Percentiles rank a stretch among this genome's conserved stretches.
These are phyloP conservation scores for Cosmia trapezina DNA, from an alignment of 2,888 invertebrate genomes.

Conservation along the genomic window DNA sequence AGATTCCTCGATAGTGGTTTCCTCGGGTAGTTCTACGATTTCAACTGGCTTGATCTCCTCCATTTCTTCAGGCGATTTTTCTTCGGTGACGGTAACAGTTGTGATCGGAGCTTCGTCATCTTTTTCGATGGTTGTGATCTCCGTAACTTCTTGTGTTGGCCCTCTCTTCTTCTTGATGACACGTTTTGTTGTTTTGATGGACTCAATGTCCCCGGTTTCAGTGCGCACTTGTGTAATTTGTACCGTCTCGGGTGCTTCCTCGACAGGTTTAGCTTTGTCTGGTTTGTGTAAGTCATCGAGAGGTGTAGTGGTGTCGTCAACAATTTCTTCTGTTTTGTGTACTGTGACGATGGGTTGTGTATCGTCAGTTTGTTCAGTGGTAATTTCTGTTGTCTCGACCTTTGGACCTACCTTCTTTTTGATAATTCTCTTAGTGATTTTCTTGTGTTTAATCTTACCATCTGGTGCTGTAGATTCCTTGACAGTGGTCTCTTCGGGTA, in stretches of 20 bases:
- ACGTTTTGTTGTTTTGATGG: background rate
- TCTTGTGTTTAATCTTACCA: background rate
- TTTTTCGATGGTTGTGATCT: background rate
- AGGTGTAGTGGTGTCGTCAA: background rate
- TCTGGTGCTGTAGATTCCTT: background rate
- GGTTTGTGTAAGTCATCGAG: background rate
- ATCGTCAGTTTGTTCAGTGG: background rate
- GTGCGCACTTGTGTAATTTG: background rate
- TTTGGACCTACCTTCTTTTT: conserved; percentile 4
- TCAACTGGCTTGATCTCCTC: background rate
- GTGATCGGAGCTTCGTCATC: background rate
- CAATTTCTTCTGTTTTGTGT: background rate
- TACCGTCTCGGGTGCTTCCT: background rate
- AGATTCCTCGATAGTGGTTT: background rate
- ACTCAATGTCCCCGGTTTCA: accelerated
- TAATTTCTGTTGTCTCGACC: background rate
- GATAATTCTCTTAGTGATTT: background rate
- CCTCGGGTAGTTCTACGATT: background rate
- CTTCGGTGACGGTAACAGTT: background rate
- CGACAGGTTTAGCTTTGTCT: background rate
- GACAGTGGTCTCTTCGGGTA: background rate
- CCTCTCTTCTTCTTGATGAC: background rate
- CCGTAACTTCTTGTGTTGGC: background rate
- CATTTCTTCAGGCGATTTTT: background rate
- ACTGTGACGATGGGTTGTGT: conserved; percentile 1